Evolutionary conservation across 53 echinoderm and acorn worm species (phyloP), one percentile per base, ranked within the genome.

Genomic region (Stichopus horrens): DNA sequence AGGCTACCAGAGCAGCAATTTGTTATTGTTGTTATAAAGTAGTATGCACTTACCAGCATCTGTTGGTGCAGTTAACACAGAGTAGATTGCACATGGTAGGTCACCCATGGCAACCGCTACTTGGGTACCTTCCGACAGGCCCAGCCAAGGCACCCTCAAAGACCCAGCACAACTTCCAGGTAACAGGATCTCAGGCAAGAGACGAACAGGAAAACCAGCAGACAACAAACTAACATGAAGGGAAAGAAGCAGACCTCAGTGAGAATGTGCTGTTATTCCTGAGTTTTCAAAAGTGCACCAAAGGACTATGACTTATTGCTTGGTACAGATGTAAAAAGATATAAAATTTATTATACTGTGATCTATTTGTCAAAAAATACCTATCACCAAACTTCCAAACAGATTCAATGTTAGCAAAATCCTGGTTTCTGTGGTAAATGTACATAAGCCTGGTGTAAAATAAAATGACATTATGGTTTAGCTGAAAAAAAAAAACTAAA

Each of bases 41-140:
- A 22, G 14, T 11, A 19, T 18, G 9, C 53, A 14, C 90, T n/a
- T 89, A 98, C 99, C 99, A 88, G 91, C 99, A 93, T 96, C 92
- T 83, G 76, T 75, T 57, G 86, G 83, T n/a, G 76, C 73, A 23
- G 88, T 52, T 16, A 98, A 57, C 4, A 87, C 60, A 51, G 99
- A 93, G 21, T 94, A 66, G 54, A 96, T 90, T 5, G 91, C 91
- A 88, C 95, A 98, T 14, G 93, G 96, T 23, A 95, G 82, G 86
- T 98, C 99, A 22, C 99, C 99, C 96, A 96, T 91, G 18, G 90
- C 97, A 55, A 94, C 90, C 8, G 92, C 91, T 68, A 97, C 95
- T 73, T 88, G 75, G 53, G 90, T 90, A 58, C 95, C 95, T 3
- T 79, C 80, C 83, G 92, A 91, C 51, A 95, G 52, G 52, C 91